These are phyloP conservation scores for Chloroclysta siterata DNA, from an alignment of 2,888 invertebrate genomes.

Conservation along the genomic window DNA sequence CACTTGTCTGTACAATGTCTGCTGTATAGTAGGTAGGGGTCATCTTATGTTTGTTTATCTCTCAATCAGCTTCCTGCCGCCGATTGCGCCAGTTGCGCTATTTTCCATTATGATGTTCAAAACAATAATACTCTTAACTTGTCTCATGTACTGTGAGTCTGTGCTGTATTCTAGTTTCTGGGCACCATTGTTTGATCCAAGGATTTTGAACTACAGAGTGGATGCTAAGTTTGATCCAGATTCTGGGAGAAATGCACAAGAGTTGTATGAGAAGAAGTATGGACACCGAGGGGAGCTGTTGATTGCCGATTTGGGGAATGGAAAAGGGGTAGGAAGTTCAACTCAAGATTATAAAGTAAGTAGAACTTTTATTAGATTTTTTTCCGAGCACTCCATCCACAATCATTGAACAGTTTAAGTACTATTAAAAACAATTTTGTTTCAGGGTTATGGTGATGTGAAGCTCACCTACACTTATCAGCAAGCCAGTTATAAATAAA, in stretches of 20 bases:
- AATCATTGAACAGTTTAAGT: no score
- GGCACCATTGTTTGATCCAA: slow-evolving; percentile 69
- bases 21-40: not conserved
- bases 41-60: slow-evolving; percentile 1
- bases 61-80: slow-evolving; percentile 21
- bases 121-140: slow-evolving; percentile 3
- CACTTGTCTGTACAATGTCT: not conserved
- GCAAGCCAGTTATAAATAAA: slow-evolving; percentile 34
- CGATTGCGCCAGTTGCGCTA: slow-evolving; percentile 4
- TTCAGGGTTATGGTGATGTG: slow-evolving; percentile 63
- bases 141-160: slow-evolving; percentile 43
- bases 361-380: not conserved
- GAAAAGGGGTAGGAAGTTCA: slow-evolving; percentile 49
- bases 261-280: slow-evolving; percentile 53
- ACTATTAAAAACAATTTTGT: slow-evolving; percentile 12
- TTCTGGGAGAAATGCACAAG: slow-evolving; percentile 53
- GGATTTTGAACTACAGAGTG: slow-evolving; percentile 67
- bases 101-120: slow-evolving; percentile 7
- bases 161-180: slow-evolving; percentile 72
- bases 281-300: slow-evolving; percentile 66
- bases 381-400: no score
- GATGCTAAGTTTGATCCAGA: slow-evolving; percentile 63
- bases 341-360: slow-evolving; percentile 50
- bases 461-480: slow-evolving; percentile 59
- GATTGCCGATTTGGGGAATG: slow-evolving; percentile 68